Evolutionary conservation across 2,113 vertebrate genomes (phyloP).

Genomic region (Cochlearius cochlearius): DNA sequence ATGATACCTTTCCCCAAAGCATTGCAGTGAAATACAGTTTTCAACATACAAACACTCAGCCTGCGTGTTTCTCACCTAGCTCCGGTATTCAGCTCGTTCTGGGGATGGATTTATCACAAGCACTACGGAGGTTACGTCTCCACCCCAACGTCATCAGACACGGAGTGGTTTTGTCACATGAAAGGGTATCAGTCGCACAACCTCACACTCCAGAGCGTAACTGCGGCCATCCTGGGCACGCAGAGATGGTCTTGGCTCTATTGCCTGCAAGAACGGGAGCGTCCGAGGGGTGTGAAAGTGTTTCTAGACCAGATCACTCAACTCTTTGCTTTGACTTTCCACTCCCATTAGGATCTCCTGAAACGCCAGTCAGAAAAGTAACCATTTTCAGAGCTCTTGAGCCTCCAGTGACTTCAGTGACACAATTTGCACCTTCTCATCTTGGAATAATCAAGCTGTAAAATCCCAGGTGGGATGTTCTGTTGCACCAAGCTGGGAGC

Average conservation of each 20-base stretch:
- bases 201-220: not conserved
- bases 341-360: not conserved
- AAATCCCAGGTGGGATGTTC: not conserved
- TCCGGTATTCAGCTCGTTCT: not conserved
- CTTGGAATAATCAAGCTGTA: not conserved
- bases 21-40: not conserved
- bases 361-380: not conserved
- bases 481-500: not conserved
- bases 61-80: not conserved
- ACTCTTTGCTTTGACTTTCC: not conserved
- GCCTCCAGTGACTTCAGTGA: not conserved
- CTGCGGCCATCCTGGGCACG: accelerated
- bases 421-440: not conserved
- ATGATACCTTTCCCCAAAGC: not conserved
- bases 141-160: not conserved
- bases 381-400: not conserved
- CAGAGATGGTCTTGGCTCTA: not conserved
- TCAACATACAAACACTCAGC: not conserved
- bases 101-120: not conserved
- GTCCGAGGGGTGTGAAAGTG: not conserved
- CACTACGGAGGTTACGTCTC: not conserved
- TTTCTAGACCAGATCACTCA: not conserved
- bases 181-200: not conserved
- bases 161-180: accelerated
- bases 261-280: not conserved